phyloP scores from a whole-genome alignment of 2,113 vertebrate species.

The Vireo altiloquus region DNA sequence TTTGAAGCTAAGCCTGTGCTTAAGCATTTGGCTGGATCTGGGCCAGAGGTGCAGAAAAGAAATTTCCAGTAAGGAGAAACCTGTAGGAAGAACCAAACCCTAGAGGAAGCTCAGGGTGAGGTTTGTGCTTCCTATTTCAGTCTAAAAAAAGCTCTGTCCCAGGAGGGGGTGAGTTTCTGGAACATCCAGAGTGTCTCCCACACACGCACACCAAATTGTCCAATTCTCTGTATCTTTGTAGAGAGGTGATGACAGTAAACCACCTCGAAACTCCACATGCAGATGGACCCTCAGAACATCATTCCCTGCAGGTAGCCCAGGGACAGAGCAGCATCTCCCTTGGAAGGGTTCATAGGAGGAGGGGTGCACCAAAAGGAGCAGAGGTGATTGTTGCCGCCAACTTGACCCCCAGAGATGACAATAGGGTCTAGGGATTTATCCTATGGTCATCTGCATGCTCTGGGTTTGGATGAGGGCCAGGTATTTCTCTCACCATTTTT shows the following conservation, averaged over 20 bases:
- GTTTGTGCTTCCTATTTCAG: conserved; percentile 23
- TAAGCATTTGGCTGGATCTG: neutral
- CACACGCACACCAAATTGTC: rapidly evolving
- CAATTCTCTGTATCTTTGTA: neutral
- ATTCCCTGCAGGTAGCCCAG: neutral
- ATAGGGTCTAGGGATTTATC: neutral
- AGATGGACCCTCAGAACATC: neutral
- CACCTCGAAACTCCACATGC: rapidly evolving
- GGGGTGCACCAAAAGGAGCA: rapidly evolving
- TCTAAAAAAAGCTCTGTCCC: conserved; percentile 7
- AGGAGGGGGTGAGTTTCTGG: neutral
- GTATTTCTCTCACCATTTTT: neutral
- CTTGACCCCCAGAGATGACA: neutral
- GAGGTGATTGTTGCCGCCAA: neutral
- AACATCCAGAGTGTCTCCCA: neutral
- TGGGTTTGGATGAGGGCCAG: neutral
- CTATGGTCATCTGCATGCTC: neutral
- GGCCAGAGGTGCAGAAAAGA: neutral
- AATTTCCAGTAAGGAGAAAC: conserved; percentile 23
- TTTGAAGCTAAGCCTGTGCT: neutral
- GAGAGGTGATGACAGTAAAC: neutral
- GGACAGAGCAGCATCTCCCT: neutral
- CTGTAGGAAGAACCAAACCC: conserved; percentile 58
- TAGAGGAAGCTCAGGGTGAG: conserved; percentile 55
- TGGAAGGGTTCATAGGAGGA: neutral